Evolutionary conservation across 2,888 invertebrate genomes (phyloP).

Genomic region (Alitta virens): DNA sequence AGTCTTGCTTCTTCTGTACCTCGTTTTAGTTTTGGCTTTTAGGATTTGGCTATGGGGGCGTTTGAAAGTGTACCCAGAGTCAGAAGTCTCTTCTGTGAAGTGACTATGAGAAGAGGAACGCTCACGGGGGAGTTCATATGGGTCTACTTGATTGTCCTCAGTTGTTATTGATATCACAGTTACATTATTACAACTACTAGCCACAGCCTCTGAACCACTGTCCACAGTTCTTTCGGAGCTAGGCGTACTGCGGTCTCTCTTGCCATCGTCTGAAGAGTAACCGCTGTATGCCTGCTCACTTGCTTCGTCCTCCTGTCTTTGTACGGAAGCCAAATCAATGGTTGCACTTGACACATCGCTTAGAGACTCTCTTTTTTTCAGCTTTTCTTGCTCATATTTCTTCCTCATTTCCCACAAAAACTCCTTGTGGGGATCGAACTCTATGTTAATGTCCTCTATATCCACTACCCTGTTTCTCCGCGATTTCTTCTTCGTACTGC

Average conservation of each 20-base stretch:
- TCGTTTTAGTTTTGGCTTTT: too few relatives aligned
- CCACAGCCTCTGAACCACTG: too few relatives aligned
- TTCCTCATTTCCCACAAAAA: conserved; percentile 22
- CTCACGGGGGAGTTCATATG: too few relatives aligned
- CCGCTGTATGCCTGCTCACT: neutral
- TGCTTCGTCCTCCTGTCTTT: neutral
- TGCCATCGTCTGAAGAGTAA: neutral
- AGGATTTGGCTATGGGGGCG: too few relatives aligned
- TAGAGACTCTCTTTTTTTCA: neutral
- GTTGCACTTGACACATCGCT: neutral
- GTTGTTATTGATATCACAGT: too few relatives aligned
- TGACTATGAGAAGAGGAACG: neutral
- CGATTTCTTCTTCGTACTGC: neutral
- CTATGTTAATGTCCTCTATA: conserved; percentile 22
- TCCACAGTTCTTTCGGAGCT: too few relatives aligned
- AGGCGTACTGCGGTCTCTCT: too few relatives aligned
- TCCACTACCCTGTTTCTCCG: conserved; percentile 18
- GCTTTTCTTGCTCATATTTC: conserved; percentile 17
- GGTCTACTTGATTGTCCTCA: too few relatives aligned
- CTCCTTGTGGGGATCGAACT: conserved; percentile 24
- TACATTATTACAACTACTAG: too few relatives aligned
- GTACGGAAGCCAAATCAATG: neutral
- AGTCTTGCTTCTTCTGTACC: too few relatives aligned
- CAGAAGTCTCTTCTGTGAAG: neutral
- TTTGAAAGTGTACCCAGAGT: neutral